phyloP scores from a whole-genome alignment of 2,113 vertebrate species.

The Notothenia rossii region DNA sequence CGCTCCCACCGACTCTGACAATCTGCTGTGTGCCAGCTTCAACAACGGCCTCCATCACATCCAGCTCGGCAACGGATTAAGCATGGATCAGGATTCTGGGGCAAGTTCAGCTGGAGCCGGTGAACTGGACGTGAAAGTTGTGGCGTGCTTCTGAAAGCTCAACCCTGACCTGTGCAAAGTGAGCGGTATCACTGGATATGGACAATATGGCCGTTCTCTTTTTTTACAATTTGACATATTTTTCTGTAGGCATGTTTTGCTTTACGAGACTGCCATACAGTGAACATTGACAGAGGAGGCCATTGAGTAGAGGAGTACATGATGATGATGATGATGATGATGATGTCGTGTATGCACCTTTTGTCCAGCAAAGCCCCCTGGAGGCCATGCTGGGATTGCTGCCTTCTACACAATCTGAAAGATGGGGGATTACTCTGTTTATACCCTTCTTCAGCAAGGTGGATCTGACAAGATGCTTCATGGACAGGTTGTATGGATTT shows the following conservation, averaged over 20 bases:
- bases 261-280: slow-evolving; percentile 36
- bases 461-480: background rate
- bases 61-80: slow-evolving; percentile 67
- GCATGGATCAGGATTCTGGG: slow-evolving; percentile 61
- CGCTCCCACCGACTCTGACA: slow-evolving; percentile 81
- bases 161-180: background rate
- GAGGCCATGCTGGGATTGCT: slow-evolving; percentile 7
- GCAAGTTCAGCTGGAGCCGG: slow-evolving; percentile 37
- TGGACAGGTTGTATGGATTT: slow-evolving; percentile 6
- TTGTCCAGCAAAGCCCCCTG: slow-evolving; percentile 5
- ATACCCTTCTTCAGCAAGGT: background rate
- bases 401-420: slow-evolving; percentile 23
- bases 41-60: slow-evolving; percentile 89
- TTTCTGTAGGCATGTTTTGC: slow-evolving; percentile 37
- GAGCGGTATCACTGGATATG: background rate
- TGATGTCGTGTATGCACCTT: background rate
- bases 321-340: background rate
- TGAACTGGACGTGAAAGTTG: slow-evolving; percentile 66
- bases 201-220: background rate
- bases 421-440: background rate
- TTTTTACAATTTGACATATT: slow-evolving; percentile 33
- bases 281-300: slow-evolving; percentile 11
- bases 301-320: background rate
- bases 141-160: slow-evolving; percentile 72
- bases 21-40: slow-evolving; percentile 91